Evolutionary conservation across 37 sponge, comb jelly and placozoan species (phyloP).

Genomic region (Theonella swinhoei): DNA sequence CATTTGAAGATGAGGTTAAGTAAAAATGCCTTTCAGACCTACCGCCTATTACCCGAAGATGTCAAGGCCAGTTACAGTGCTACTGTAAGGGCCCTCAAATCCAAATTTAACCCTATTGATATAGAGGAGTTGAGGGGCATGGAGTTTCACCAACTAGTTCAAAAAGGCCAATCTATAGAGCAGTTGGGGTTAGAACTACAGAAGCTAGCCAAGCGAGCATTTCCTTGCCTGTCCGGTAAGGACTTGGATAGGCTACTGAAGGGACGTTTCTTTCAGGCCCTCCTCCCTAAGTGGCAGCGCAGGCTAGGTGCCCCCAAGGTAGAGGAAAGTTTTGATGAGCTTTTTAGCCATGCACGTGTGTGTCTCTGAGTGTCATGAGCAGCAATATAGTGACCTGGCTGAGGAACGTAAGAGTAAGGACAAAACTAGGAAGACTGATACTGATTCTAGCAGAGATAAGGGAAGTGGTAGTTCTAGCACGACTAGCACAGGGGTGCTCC

Average conservation of each 20-base stretch:
- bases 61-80: constrained; percentile 8
- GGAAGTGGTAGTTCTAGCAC: not conserved
- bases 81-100: not conserved
- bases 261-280: constrained; percentile 11
- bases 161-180: constrained; percentile 2
- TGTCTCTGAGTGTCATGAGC: not conserved
- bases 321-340: constrained; percentile 15
- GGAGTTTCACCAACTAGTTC: constrained; percentile 15
- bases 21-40: not conserved
- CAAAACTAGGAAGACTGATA: not conserved
- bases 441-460: not conserved
- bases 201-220: constrained; percentile 17
- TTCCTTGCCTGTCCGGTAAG: not conserved
- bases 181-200: not conserved
- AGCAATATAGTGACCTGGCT: not conserved
- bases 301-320: constrained; percentile 11
- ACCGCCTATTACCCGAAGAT: constrained; percentile 2
- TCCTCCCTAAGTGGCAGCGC: constrained; percentile 23
- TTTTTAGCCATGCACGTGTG: not conserved
- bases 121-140: constrained; percentile 25
- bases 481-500: not conserved
- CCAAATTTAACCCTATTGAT: constrained; percentile 1
- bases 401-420: not conserved
- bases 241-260: constrained; percentile 23
- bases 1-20: not conserved